Evolutionary conservation across 53 echinoderm and acorn worm genomes (phyloP), one percentile per base, ranked within the genome.

Genomic region (Arbacia lixula): DNA sequence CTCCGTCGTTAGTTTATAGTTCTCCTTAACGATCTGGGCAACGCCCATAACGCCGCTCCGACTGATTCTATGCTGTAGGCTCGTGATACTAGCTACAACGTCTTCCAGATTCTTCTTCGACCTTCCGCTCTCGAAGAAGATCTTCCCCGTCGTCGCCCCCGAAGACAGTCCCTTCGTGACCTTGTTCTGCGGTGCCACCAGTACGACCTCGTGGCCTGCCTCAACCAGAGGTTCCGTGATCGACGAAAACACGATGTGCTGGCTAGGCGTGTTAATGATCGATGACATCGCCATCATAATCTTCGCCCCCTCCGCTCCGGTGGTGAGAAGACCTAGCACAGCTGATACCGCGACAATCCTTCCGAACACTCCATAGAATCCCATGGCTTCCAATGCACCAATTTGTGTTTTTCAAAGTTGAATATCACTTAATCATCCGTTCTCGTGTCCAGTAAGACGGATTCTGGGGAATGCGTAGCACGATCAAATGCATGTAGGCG

Each of bases 141-240:
- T 68, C 1, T 40, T 3, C 12, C 38, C 42, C 3, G 69, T 68
- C 6, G 39, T 40, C 11, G 69, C 71, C 28, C 1, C 43, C 26
- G 49, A 12, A 25, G 71, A 71, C 5, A 71, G 25, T 0, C 46
- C 46, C 41, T 71, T 71, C 9, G 46, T 71, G 43, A 42, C 40
- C 43, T 71, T 71, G 49, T 71, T 43, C 68, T 71, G 21, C 12
- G 41, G 41, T 28, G 71, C 71, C 5, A 71, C 16, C 1, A 71
- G 71, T 16, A 43, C 4, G 12, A 71, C 49, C 12, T 71, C 22
- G 28, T 71, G 49, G 5, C 49, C 42, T 39, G 0, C 16, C 0
- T 19, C 71, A 9, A 71, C 46, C 28, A 71, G 43, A n/a, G 71
- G 40, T 31, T 71, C 71, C 1, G 71, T 16, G 27, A 71, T 39